Conservation (phyloP, 2,888 invertebrate species). For the Leucophenga maculata region DNA sequence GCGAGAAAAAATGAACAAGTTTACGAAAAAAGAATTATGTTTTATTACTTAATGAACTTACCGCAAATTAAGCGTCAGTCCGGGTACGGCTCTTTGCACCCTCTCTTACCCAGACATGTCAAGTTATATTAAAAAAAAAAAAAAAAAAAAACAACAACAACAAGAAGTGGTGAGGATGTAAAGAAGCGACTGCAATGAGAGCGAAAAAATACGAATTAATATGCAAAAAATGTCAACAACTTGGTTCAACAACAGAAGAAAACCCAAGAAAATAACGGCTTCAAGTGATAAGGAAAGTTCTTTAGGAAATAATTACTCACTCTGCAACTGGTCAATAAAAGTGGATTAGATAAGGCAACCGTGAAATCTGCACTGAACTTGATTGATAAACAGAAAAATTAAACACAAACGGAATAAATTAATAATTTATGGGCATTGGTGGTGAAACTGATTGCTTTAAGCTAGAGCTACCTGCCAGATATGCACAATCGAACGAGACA, state of each 20-base stretch:
- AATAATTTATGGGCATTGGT: slow-evolving; percentile 8
- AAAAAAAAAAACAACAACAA: too few relatives aligned
- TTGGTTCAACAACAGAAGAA: background rate
- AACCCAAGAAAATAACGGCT: too few relatives aligned
- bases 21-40: slow-evolving; percentile 55
- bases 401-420: slow-evolving; percentile 35
- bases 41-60: slow-evolving; percentile 70
- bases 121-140: background rate
- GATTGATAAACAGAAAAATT: slow-evolving; percentile 42
- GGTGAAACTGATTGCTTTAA: too few relatives aligned
- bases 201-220: slow-evolving; percentile 62
- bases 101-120: background rate
- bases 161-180: background rate
- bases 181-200: slow-evolving; percentile 34
- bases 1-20: slow-evolving; percentile 35
- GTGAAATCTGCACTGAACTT: background rate
- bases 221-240: slow-evolving; percentile 68
- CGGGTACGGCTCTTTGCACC: slow-evolving; percentile 22
- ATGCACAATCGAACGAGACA: too few relatives aligned
- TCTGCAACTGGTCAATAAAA: slow-evolving; percentile 41
- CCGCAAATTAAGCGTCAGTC: slow-evolving; percentile 63
- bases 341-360: slow-evolving; percentile 17
- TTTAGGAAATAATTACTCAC: slow-evolving; percentile 27
- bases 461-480: too few relatives aligned
- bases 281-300: background rate